Evolutionary conservation across 1,140 invertebrate species (phyloP).

Genomic region (Lordiphosa clarofinis): DNA sequence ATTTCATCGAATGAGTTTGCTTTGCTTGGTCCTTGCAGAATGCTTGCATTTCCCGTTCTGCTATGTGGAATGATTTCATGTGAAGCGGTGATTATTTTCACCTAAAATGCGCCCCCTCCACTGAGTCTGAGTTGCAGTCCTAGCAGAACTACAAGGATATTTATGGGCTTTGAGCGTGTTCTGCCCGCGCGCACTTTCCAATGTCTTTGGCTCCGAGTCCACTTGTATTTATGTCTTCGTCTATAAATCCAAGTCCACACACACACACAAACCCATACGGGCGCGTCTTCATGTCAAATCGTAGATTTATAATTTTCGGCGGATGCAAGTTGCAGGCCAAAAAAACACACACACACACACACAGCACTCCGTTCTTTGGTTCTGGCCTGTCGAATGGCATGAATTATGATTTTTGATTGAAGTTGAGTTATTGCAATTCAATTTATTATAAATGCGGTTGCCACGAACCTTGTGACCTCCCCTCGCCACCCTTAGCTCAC

Average conservation of each 20-base stretch:
- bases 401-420: conserved; percentile 80
- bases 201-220: conserved; percentile 55
- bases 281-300: conserved; percentile 69
- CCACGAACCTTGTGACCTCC: conserved; percentile 41
- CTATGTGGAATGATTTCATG: conserved; percentile 77
- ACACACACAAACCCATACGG: conserved; percentile 24
- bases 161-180: conserved; percentile 77
- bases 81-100: conserved; percentile 79
- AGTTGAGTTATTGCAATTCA: conserved; percentile 79
- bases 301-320: conserved; percentile 77
- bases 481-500: not conserved
- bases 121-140: conserved; percentile 31
- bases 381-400: conserved; percentile 65
- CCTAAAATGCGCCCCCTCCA: conserved; percentile 50
- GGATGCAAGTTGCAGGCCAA: conserved; percentile 35
- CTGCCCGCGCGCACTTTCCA: conserved; percentile 49
- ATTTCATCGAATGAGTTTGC: conserved; percentile 36
- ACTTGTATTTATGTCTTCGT: conserved; percentile 76
- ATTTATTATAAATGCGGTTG: conserved; percentile 79
- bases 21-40: conserved; percentile 17
- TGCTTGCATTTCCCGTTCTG: conserved; percentile 58
- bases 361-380: conserved; percentile 28
- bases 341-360: conserved; percentile 13
- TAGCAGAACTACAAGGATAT: conserved; percentile 58
- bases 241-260: conserved; percentile 74